Conservation (phyloP, 2,888 invertebrate species). For the Elaeidobius kamerunicus region DNA sequence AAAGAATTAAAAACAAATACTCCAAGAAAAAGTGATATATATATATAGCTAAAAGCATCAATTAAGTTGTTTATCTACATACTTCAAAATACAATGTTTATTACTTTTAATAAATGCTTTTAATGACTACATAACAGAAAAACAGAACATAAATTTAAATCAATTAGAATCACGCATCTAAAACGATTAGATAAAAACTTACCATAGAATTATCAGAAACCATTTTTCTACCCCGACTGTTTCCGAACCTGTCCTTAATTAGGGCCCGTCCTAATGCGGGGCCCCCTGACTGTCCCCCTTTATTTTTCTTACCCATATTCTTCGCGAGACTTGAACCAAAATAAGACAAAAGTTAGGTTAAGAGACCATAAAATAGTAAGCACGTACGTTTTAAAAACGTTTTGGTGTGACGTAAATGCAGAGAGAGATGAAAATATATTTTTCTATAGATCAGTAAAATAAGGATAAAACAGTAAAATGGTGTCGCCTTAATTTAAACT, state of each 20-base stretch:
- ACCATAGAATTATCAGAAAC: slow-evolving; percentile 74
- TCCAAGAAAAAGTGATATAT: no score
- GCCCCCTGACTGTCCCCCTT: slow-evolving; percentile 45
- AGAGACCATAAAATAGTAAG: background rate
- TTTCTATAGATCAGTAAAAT: background rate
- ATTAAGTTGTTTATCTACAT: no score
- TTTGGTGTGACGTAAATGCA: background rate
- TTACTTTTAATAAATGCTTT: no score
- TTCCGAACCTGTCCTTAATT: slow-evolving; percentile 73
- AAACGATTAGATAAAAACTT: no score
- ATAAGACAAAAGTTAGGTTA: slow-evolving; percentile 1
- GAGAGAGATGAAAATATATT: background rate
- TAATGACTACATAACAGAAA: no score
- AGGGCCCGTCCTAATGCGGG: slow-evolving; percentile 63
- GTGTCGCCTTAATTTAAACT: background rate
- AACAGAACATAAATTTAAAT: no score
- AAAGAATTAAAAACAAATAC: no score
- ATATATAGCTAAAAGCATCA: no score
- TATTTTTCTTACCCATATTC: slow-evolving; percentile 72
- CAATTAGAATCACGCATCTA: no score
- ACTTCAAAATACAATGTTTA: no score
- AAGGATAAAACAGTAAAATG: background rate
- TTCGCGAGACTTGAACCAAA: background rate
- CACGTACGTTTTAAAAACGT: slow-evolving; percentile 9
- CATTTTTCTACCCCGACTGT: slow-evolving; percentile 60